Percentiles rank a stretch among this genome's conserved stretches.
Evolutionary conservation across 2,888 invertebrate species (phyloP).

Genomic region (Ecdyonurus torrentis): DNA sequence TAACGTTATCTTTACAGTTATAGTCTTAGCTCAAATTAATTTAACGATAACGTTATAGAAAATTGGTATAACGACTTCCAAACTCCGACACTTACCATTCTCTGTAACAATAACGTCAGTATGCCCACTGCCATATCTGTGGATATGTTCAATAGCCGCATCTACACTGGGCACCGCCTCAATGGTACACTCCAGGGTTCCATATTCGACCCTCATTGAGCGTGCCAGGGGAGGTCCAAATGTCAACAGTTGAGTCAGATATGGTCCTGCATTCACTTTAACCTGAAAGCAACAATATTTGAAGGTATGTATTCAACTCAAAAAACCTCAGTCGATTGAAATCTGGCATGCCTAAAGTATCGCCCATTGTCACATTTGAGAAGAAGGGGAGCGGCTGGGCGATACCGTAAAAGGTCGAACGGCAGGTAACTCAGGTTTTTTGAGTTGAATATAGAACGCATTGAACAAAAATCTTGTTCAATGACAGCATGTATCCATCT

Average conservation of each 20-base stretch:
- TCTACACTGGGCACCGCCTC: slow-evolving; percentile 82
- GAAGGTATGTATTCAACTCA: too few relatives aligned
- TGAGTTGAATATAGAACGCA: too few relatives aligned
- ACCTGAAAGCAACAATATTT: slow-evolving; percentile 28
- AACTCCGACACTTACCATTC: slow-evolving; percentile 44
- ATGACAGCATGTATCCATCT: too few relatives aligned
- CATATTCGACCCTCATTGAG: slow-evolving; percentile 82
- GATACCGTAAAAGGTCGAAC: too few relatives aligned
- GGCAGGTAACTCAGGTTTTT: too few relatives aligned
- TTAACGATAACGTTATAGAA: too few relatives aligned
- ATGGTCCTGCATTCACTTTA: slow-evolving; percentile 80
- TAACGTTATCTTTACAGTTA: too few relatives aligned
- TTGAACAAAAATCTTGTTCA: too few relatives aligned
- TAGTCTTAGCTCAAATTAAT: not conserved
- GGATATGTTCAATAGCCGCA: slow-evolving; percentile 86
- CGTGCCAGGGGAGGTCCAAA: slow-evolving; percentile 89
- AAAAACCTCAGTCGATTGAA: too few relatives aligned
- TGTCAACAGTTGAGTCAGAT: slow-evolving; percentile 59
- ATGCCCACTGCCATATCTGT: slow-evolving; percentile 88
- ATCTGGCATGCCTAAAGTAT: too few relatives aligned
- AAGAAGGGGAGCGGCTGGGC: too few relatives aligned
- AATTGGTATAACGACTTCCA: not conserved
- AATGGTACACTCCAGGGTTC: slow-evolving; percentile 81
- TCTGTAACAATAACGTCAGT: slow-evolving; percentile 95
- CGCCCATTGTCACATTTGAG: too few relatives aligned